Base-by-base conservation (phyloP, 92 coral and sea anemone genomes). In the Porites divaricata region DNA sequence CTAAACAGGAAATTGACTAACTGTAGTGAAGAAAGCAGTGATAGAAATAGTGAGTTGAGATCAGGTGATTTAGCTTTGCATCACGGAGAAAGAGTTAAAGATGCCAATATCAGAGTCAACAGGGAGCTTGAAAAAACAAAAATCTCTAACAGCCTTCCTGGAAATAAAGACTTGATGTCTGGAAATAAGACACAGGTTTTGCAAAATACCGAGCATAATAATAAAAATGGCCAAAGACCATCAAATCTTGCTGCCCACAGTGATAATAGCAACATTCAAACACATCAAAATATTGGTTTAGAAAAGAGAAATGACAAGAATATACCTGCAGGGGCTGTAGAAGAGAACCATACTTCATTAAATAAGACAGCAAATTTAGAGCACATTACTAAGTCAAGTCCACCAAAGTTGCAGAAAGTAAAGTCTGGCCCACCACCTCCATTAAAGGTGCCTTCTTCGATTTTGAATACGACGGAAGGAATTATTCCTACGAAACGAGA, bases 351-450 rank as follows among this genome's bases (percentile, higher is more conserved):
- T 24, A 13, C 57, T 1, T 20, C 50, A 3, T 22, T 77, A 25
- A 35, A 25, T 52, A 16, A 24, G 67, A 53, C 51, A 1, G 26
- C 24, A 2, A 25, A 25, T 28, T 20, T 90, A 19, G 91, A 83
- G 48, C 86, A 84, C 45, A 35, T 6, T 14, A 48, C 72, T 10
- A 80, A 89, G 72, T 65, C 95, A 63, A 88, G 91, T 17, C 97
- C 95, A 49, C 97, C 97, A 20, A 93, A 91, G 80, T 57, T 91
- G 16, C 89, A 90, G n/a, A 93, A 89, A 80, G 90, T 92, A 3
- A 94, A 90, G 45, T 88, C 98, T 63, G 91, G 90, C 25, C 98
- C 98, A 1, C 98, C 98, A 2, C 98, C 98, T 67, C 93, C 88
- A 11, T 83, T 94, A 71, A 86, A 92, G 77, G 93, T 94, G 45